Evolutionary conservation across 2,113 vertebrate genomes (phyloP), one percentile per base, ranked within the genome.

Genomic region (Oryzias curvinotus): DNA sequence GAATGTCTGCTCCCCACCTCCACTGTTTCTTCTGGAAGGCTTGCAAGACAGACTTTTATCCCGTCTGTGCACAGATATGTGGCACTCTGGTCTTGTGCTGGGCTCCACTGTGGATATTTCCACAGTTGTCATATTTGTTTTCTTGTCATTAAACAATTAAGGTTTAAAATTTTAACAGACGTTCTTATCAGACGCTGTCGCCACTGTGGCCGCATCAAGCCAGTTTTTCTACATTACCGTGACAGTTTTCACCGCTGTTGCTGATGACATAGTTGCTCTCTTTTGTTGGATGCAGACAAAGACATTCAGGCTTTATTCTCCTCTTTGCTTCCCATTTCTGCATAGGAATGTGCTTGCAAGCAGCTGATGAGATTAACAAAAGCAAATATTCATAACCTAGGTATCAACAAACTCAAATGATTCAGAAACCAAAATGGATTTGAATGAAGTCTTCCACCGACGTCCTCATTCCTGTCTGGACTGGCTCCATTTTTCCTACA

Each of bases 1-100:
- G 85, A 87, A 85, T 90, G 88, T 60, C 17, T 50, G 68, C 83
- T 75, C 78, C 84, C 85, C 83, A 81, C 84, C 83, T 87, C 80
- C 84, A 63, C 89, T 73, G 75, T 83, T 84, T 75, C 85, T 61
- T 83, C 84, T 85, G 75, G 79, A 68, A 82, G 77, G 77, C 84
- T 78, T 84, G 87, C 84, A 70, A 73, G 77, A 69, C 77, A 73
- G 48, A 21, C 64, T 73, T 69, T 66, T 81, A 82, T 84, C 81
- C 64, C 75, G 75, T 80, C 76, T 85, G 77, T 82, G 81, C 80
- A 58, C 57, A 30, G 68, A 81, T 79, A 78, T 75, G 85, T 82
- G 86, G 82, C 82, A 85, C 78, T 68, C 78, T 84, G 85, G 72
- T 48, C 57, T 60, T 7, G 14, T 50, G 58, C 16, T 23, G 18